phyloP scores from a whole-genome alignment of 2,888 invertebrate genomes.

The Andrena bicolor region DNA sequence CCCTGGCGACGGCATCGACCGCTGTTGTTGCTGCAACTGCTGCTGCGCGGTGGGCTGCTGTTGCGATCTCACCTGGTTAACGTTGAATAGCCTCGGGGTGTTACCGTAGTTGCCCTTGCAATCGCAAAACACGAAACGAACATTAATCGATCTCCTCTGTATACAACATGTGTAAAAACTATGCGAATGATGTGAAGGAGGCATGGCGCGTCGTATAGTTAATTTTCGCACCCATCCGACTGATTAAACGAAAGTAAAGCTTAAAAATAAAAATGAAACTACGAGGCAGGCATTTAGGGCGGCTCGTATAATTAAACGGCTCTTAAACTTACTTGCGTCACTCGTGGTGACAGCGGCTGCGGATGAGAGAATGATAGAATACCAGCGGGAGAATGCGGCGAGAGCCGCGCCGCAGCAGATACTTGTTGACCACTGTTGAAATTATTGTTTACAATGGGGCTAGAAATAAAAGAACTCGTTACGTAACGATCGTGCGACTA shows the following conservation, averaged over 20 bases:
- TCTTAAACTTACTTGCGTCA: constrained; percentile 84
- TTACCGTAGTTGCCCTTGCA: constrained; percentile 81
- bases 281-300: constrained; percentile 49
- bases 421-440: constrained; percentile 84
- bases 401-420: constrained; percentile 86
- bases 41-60: constrained; percentile 84
- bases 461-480: constrained; percentile 54
- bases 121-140: constrained; percentile 28
- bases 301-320: constrained; percentile 43
- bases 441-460: constrained; percentile 84
- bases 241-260: constrained; percentile 44
- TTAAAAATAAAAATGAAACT: constrained; percentile 53
- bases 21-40: constrained; percentile 88
- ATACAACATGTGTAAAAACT: neutral
- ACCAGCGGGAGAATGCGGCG: constrained; percentile 86
- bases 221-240: constrained; percentile 5
- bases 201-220: neutral
- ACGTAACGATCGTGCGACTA: neutral
- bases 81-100: constrained; percentile 83
- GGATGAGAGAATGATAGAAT: constrained; percentile 85
- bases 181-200: neutral
- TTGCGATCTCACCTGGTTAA: constrained; percentile 85
- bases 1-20: constrained; percentile 91
- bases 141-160: neutral
- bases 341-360: constrained; percentile 87